phyloP scores from a whole-genome alignment of 2,113 vertebrate genomes.

The Scatophagus argus region DNA sequence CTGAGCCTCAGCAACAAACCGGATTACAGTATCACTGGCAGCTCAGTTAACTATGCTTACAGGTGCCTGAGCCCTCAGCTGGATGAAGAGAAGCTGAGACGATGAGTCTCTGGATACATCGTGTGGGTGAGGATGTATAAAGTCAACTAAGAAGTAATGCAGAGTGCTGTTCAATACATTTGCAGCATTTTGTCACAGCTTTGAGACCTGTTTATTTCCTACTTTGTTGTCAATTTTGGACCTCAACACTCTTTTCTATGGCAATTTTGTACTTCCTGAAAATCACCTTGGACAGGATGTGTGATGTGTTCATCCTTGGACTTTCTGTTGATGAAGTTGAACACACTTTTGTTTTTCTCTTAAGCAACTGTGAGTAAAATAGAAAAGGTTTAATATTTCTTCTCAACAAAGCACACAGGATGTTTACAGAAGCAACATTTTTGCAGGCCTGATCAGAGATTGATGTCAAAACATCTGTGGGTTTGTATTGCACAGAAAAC shows the following conservation, averaged over 20 bases:
- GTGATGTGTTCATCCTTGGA: neutral
- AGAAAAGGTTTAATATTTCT: neutral
- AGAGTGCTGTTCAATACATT: neutral
- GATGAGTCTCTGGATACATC: conserved; percentile 1
- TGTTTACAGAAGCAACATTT: neutral
- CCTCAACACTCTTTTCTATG: neutral
- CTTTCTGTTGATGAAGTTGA: neutral
- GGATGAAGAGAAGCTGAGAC: conserved; percentile 10
- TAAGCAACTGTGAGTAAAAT: neutral
- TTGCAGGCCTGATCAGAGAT: neutral
- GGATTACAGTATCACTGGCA: conserved; percentile 62
- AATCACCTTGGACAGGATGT: neutral
- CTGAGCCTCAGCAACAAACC: conserved; percentile 52
- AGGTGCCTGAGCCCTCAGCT: conserved; percentile 25
- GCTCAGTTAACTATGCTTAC: conserved; percentile 36
- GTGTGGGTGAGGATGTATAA: neutral
- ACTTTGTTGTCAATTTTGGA: neutral
- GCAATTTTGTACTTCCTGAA: neutral
- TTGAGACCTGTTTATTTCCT: neutral
- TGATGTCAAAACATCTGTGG: neutral
- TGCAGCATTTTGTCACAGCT: neutral
- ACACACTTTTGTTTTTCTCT: neutral
- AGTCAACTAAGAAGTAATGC: neutral
- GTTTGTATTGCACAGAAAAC: neutral
- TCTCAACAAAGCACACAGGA: neutral